Base-by-base conservation (phyloP, 2,888 invertebrate genomes). In the Eucera pruinosa region DNA sequence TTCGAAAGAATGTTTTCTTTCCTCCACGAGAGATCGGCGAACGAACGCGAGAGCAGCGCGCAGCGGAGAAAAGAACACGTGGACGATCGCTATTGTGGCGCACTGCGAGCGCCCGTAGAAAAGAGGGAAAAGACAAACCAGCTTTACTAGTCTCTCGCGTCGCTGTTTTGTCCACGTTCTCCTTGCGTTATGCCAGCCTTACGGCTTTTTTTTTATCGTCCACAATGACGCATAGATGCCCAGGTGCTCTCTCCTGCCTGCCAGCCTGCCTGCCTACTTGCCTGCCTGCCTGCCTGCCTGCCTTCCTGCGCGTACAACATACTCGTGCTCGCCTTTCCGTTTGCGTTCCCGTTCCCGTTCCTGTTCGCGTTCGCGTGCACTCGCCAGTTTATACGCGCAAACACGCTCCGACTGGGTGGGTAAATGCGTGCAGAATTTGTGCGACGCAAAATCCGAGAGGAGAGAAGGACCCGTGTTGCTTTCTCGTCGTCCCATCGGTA, bases 171-270 rank as follows among this genome's bases (percentile, higher is more conserved):
- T 79, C 83, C 78, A 83, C 74, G 80, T 80, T 71, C 70, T 79
- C 67, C 73, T 73, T 75, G 80, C 75, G 74, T 67, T 83, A 68
- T 70, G 83, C 64, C 69, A 76, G 83, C 78, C 78, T 83, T 75
- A 83, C 80, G 75, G 73, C 4, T 74, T 83, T 83, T 83, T n/a
- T 83, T 83, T 83, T 79, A 83, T 81, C 81, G 69, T 83, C 64
- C 78, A 84, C 81, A 84, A 81, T 83, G 83, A 81, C 81, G 83
- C 83, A 83, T 83, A 83, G 80, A 72, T 71, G 81, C 73, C 83
- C 83, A 83, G 83, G 83, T 83, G 83, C 81, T 76, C 73, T 64
- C 71, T 70, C 64, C 58, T 73, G 73, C 30, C 64, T 27, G 39
- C 64, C n/a, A n/a, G n/a, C n/a, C n/a, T n/a, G n/a, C n/a, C n/a